Evolutionary conservation across 2,888 invertebrate genomes (phyloP), one percentile per base, ranked within the genome.

Genomic region (Keiferia lycopersicella): DNA sequence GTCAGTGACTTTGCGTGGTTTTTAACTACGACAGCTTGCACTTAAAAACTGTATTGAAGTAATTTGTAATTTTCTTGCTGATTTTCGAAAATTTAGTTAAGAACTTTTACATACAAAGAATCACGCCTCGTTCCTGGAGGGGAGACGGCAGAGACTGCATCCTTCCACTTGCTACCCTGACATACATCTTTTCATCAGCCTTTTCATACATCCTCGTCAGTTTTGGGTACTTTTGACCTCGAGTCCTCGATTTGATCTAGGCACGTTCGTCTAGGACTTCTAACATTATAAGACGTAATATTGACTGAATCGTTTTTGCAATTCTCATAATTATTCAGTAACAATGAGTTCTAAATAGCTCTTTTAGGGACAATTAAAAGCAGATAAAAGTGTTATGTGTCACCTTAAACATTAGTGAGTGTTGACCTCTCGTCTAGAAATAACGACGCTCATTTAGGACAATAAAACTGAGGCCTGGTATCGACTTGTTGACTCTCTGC

Each of bases 321-420:
- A 45, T 16, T 45, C 16, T 45, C 45, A n/a, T 16, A 16, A n/a
- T 16, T n/a, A 45, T n/a, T n/a, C 45, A 45, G 45, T 45, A 45
- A 45, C 45, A 45, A 45, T 45, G 45, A 45, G 45, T 45, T 8
- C 16, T 16, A 45, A 45, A n/a, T 3, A 16, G 41, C 6, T 11
- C 45, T 62, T 48, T 64, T 56, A 57, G 53, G 38, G 16, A 22
- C 57, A 16, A 20, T 30, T 22, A 50, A 58, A 18, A 30, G n/a
- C 67, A 66, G 64, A 62, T 51, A 68, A 62, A 65, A 65, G 63
- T 65, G 64, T 69, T 68, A 68, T 70, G 65, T 68, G 72, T 70
- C 70, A 72, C 72, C 69, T 71, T 65, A 64, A 66, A 67, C 65
- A 70, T 69, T 68, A 68, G 72, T 73, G 71, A 74, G 69, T 72